Evolutionary conservation across 1,140 invertebrate species (phyloP).

Genomic region (Protaetia brevitarsis): DNA sequence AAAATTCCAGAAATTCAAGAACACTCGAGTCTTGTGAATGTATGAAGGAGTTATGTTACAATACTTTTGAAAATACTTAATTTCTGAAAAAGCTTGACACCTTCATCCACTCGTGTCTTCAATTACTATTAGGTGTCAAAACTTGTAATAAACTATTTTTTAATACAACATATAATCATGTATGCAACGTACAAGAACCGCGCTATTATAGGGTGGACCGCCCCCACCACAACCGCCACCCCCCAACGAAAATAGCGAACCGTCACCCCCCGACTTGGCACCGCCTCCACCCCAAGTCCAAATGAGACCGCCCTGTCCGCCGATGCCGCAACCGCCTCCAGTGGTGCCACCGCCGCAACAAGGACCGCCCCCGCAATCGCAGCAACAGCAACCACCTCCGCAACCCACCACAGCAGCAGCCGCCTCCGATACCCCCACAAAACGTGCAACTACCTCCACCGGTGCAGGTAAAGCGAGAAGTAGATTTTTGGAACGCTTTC

Average conservation of each 20-base stretch:
- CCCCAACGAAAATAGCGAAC: slow-evolving; percentile 31
- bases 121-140: too few species aligned
- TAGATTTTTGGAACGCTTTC: too few species aligned
- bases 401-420: slow-evolving; percentile 43
- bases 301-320: slow-evolving; percentile 43
- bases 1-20: too few species aligned
- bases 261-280: slow-evolving; percentile 27
- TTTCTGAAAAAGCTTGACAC: too few species aligned
- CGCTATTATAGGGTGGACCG: slow-evolving; percentile 32
- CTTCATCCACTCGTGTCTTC: too few species aligned
- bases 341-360: slow-evolving; percentile 27
- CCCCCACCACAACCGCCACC: too few species aligned
- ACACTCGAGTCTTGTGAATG: too few species aligned
- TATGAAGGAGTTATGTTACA: too few species aligned
- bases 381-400: slow-evolving; percentile 36
- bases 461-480: slow-evolving; percentile 32
- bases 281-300: slow-evolving; percentile 21
- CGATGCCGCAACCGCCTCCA: slow-evolving; percentile 40
- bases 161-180: background rate
- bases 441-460: too few species aligned
- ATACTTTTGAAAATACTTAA: too few species aligned
- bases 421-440: slow-evolving; percentile 41
- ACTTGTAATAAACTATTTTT: too few species aligned
- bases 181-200: background rate
- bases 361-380: slow-evolving; percentile 30